These are phyloP conservation scores for Idaea straminata DNA, from an alignment of 2,888 invertebrate genomes.

Conservation along the genomic window DNA sequence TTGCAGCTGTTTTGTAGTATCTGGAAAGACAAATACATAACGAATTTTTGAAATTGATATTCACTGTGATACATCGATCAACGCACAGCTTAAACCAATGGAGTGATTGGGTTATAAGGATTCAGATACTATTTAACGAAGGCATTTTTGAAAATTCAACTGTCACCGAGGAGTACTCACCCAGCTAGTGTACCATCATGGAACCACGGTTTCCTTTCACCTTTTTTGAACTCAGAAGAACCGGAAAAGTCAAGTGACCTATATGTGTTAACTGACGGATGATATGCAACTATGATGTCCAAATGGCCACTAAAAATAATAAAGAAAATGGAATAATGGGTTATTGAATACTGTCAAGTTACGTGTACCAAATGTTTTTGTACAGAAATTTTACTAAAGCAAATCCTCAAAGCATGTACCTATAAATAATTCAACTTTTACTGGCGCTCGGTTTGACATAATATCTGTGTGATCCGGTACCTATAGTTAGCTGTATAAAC, in stretches of 20 bases:
- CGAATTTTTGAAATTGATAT: neutral
- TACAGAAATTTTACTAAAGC: too few relatives aligned
- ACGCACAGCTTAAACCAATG: too few relatives aligned
- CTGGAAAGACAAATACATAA: constrained; percentile 42
- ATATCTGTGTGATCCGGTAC: too few relatives aligned
- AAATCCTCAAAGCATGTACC: neutral
- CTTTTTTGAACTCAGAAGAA: constrained; percentile 66
- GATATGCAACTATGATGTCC: constrained; percentile 84
- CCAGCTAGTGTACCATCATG: constrained; percentile 75
- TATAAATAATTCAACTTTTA: too few relatives aligned
- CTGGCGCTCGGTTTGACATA: too few relatives aligned
- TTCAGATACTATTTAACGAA: too few relatives aligned
- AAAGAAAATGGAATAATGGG: too few relatives aligned
- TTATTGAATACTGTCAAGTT: neutral
- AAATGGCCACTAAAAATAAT: constrained; percentile 69
- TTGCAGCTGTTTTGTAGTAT: constrained; percentile 77
- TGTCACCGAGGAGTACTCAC: constrained; percentile 37
- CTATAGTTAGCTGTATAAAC: too few relatives aligned
- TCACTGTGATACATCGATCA: neutral
- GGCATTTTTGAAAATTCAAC: too few relatives aligned
- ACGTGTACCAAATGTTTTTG: too few relatives aligned
- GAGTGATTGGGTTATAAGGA: too few relatives aligned
- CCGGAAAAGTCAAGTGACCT: constrained; percentile 63
- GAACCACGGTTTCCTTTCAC: constrained; percentile 64
- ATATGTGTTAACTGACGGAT: constrained; percentile 80